Base-by-base conservation (phyloP, 30 jellyfish, hydroid and myxozoan genomes). In the Hydractinia echinata region DNA sequence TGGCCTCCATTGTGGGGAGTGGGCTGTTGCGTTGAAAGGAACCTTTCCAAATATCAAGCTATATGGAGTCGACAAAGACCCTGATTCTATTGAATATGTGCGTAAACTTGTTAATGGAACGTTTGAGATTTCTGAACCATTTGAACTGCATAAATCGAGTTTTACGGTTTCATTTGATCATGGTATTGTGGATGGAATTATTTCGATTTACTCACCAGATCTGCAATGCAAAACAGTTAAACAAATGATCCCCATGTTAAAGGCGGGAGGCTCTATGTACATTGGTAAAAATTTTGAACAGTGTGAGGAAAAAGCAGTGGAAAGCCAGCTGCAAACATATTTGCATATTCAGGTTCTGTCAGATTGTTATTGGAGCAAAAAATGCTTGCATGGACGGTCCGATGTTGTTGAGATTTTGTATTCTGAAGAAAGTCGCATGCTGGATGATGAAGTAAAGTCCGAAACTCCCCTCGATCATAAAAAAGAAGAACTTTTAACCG, bases 241-340 rank as follows among this genome's bases (percentile, higher is more conserved):
- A 58, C 87, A 85, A 55, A 92, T 92, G 96, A 72, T 92, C 14
- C 98, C 98, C 9, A 51, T 92, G 86, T 56, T 92, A 10, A 92
- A 92, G 76, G 96, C 96, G 50, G 98, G 98, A n/a, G 98, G 98
- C 5, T 92, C 98, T 51, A 19, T 92, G 78, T 92, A 81, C 86
- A 92, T 92, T 66, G 98, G 96, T 5, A 83, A 80, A 16, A 87
- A 86, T 71, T 66, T 73, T 64, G 98, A 92, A 73, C 83, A 81
- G 14, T 86, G 98, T 70, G 81, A 82, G 55, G 70, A 50, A 16
- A 55, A 79, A 10, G 66, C 51, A 72, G 89, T 71, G 80, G 89
- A 67, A 61, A 79, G 58, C 51, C 74, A 19, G 51, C 81, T 15
- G 51, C 76, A n/a, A 68, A 81, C 50, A 21, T 77, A 76, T 16